Percentiles rank a stretch among this genome's conserved stretches.
These are phyloP conservation scores for Macaria notata DNA, from an alignment of 2,888 invertebrate species.

Conservation along the genomic window DNA sequence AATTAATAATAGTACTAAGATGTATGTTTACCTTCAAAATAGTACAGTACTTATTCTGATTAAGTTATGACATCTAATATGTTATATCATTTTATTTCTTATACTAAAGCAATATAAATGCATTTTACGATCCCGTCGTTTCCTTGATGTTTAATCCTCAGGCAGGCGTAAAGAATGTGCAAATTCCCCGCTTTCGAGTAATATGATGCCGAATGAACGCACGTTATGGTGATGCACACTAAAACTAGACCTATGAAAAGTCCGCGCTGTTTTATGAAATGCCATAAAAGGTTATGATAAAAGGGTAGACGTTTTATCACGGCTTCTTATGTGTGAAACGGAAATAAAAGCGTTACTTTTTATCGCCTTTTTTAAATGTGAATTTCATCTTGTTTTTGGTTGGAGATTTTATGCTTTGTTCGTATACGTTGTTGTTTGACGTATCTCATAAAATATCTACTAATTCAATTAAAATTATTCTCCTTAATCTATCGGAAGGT, in stretches of 20 bases:
- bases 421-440: too few relatives aligned
- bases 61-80: too few relatives aligned
- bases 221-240: slow-evolving; percentile 15
- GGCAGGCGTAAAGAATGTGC: slow-evolving; percentile 30
- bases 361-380: slow-evolving; percentile 1
- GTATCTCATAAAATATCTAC: too few relatives aligned
- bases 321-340: slow-evolving; percentile 5
- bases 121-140: slow-evolving; percentile 22
- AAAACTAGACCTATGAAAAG: slow-evolving; percentile 22
- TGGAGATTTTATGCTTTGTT: too few relatives aligned
- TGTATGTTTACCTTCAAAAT: too few relatives aligned
- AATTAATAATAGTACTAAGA: too few relatives aligned
- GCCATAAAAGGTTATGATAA: slow-evolving; percentile 17
- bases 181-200: neutral
- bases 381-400: too few relatives aligned
- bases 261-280: slow-evolving; percentile 19
- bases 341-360: slow-evolving; percentile 4
- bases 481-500: too few relatives aligned
- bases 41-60: too few relatives aligned
- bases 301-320: slow-evolving; percentile 11
- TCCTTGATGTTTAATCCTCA: slow-evolving; percentile 12
- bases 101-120: too few relatives aligned
- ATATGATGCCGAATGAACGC: slow-evolving; percentile 22
- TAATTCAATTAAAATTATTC: too few relatives aligned
- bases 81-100: too few relatives aligned